Conservation (phyloP, 2,113 vertebrate species). For the Heterochromis multidens region DNA sequence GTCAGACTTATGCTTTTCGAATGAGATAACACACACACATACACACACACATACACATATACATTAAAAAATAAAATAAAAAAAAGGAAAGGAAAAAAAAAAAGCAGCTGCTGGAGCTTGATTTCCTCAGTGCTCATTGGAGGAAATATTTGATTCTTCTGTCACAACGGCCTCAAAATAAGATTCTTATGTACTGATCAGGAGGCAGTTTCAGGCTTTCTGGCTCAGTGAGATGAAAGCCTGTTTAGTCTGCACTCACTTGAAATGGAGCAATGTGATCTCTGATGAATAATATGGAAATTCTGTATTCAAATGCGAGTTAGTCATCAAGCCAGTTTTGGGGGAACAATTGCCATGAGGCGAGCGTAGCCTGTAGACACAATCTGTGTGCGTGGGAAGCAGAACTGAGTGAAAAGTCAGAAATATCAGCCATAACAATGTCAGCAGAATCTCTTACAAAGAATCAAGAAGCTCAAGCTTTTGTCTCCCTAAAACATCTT, state of each 20-base stretch:
- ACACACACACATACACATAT: not conserved
- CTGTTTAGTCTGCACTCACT: not conserved
- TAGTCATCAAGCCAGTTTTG: constrained; percentile 38
- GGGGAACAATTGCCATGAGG: constrained; percentile 25
- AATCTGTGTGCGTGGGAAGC: constrained; percentile 19
- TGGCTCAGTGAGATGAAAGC: constrained; percentile 14
- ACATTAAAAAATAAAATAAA: too few relatives aligned
- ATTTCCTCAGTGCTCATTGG: not conserved
- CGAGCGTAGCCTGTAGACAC: constrained; percentile 1
- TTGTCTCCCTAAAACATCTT: not conserved
- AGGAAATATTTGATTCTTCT: not conserved
- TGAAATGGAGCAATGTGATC: constrained; percentile 7
- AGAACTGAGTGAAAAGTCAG: not conserved
- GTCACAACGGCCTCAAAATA: not conserved
- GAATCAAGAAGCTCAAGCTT: not conserved
- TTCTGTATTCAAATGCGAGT: constrained; percentile 12
- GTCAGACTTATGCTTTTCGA: too few relatives aligned
- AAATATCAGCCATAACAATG: constrained; percentile 14
- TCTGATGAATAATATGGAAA: constrained; percentile 38
- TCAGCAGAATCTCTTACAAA: not conserved
- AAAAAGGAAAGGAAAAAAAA: too few relatives aligned
- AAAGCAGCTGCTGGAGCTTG: not conserved
- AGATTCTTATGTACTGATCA: not conserved
- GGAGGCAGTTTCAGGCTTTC: not conserved
- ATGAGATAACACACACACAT: too few relatives aligned